A percentile compares a stretch with the other conserved stretches of the same genome.
Evolutionary conservation across 1,140 invertebrate genomes (phyloP).

Genomic region (Helicoverpa zea): DNA sequence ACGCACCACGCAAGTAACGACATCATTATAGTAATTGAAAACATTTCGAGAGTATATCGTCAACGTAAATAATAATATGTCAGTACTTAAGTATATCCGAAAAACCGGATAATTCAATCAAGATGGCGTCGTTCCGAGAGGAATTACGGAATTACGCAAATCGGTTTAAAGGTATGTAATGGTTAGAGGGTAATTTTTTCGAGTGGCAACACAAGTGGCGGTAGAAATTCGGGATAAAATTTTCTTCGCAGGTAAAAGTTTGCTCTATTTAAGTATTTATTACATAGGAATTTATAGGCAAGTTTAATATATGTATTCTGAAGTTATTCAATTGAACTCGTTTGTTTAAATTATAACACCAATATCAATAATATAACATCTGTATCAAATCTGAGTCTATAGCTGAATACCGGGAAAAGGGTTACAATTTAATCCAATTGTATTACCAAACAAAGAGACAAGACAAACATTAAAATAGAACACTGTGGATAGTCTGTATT

Average conservation of each 20-base stretch:
- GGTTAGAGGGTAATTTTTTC: constrained; percentile 58
- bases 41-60: not conserved
- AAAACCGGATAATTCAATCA: constrained; percentile 4
- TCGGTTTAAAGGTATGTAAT: constrained; percentile 40
- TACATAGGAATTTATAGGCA: no score
- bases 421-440: no score
- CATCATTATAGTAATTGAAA: not conserved
- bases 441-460: no score
- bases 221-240: constrained; percentile 15
- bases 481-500: not conserved
- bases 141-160: constrained; percentile 44
- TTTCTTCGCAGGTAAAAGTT: not conserved
- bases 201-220: constrained; percentile 49
- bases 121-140: constrained; percentile 29
- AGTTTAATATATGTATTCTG: no score
- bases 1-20: not conserved
- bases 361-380: no score
- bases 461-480: not conserved
- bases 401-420: no score
- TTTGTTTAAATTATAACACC: no score
- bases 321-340: no score
- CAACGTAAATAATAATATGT: constrained; percentile 12
- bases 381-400: no score
- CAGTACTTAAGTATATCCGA: not conserved
- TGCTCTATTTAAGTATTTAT: not conserved